These are phyloP conservation scores for Stylophora pistillata DNA, from an alignment of 64 coral and sea anemone species.

Conservation along the genomic window DNA sequence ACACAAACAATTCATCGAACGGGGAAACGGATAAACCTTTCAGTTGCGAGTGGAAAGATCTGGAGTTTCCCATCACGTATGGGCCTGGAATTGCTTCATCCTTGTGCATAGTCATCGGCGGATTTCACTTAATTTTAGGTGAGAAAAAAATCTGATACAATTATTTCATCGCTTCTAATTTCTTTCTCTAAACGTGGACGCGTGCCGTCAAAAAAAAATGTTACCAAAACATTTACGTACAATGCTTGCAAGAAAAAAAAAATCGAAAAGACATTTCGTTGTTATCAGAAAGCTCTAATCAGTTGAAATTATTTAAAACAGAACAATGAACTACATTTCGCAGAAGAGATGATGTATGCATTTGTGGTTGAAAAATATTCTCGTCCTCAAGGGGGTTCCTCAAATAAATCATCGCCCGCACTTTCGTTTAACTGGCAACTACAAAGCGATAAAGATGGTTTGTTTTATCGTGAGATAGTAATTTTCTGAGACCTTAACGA, in stretches of 20 bases:
- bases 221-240: too few species aligned
- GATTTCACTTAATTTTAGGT: constrained; percentile 79
- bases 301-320: neutral
- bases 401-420: neutral
- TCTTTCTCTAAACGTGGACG: neutral
- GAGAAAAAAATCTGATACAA: constrained; percentile 13
- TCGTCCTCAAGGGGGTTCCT: neutral
- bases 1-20: constrained; percentile 17
- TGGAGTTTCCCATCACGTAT: constrained; percentile 73
- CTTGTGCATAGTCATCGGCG: constrained; percentile 64
- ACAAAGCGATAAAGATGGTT: neutral
- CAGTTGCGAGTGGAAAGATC: constrained; percentile 78
- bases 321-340: neutral
- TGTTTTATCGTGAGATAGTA: constrained; percentile 4
- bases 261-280: neutral
- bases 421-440: neutral
- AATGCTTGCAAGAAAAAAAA: neutral
- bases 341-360: neutral
- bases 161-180: neutral
- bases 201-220: neutral
- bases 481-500: neutral
- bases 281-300: too few species aligned
- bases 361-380: constrained; percentile 1
- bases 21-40: constrained; percentile 35
- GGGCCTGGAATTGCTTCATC: constrained; percentile 77